Evolutionary conservation across 2,113 vertebrate species (phyloP).

Genomic region (Helogale parvula): DNA sequence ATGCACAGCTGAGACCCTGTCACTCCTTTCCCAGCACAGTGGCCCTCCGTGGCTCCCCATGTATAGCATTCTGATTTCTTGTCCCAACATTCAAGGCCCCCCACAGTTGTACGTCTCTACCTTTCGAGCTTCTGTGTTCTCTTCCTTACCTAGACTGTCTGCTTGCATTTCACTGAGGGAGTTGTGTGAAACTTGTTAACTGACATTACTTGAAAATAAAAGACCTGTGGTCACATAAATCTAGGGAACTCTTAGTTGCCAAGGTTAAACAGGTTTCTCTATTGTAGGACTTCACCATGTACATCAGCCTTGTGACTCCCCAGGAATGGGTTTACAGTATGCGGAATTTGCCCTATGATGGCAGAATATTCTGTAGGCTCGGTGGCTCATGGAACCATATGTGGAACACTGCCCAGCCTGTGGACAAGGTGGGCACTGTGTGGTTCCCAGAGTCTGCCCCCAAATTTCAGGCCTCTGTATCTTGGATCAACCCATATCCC

Average conservation of each 20-base stretch:
- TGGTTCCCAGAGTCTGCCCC: background rate
- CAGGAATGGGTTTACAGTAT: background rate
- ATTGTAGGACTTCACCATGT: background rate
- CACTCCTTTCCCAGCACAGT: too few relatives aligned
- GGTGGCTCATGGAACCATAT: fast-evolving
- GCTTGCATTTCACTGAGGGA: background rate
- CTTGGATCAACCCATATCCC: background rate
- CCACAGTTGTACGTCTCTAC: background rate
- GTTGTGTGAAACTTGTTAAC: background rate
- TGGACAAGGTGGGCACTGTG: background rate
- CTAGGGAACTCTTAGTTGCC: background rate
- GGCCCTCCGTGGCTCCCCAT: background rate
- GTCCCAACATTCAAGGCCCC: background rate
- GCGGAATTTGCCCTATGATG: background rate
- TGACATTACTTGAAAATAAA: conserved; percentile 20
- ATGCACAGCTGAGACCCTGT: background rate
- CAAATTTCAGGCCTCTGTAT: background rate
- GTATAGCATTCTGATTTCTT: too few relatives aligned
- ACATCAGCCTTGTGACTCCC: background rate
- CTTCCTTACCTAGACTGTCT: background rate
- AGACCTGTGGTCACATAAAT: background rate
- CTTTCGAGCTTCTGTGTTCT: background rate
- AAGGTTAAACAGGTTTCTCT: background rate
- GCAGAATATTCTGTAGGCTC: background rate
- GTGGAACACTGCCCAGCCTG: background rate